phyloP scores from a whole-genome alignment of 2,888 invertebrate species.

The Morpho achilles region DNA sequence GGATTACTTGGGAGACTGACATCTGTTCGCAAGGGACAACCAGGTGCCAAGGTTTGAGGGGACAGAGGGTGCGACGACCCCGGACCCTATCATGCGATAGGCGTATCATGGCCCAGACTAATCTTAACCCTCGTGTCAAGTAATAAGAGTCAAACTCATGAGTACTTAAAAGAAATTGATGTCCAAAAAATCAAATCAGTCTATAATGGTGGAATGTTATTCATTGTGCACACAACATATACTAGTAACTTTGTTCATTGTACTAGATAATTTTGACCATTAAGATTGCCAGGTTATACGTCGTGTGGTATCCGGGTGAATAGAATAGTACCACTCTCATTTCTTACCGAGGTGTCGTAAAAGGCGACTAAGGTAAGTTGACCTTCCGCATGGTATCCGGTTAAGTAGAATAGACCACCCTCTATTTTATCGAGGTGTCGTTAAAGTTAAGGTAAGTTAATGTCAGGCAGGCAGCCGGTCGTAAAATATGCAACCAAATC shows the following conservation, averaged over 20 bases:
- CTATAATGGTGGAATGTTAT: background rate
- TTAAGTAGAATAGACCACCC: too few relatives aligned
- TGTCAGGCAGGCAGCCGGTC: too few relatives aligned
- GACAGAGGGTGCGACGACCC: constrained; percentile 71
- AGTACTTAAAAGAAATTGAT: background rate
- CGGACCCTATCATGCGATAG: constrained; percentile 49
- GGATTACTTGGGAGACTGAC: constrained; percentile 47
- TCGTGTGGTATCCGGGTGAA: too few relatives aligned
- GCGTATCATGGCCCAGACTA: constrained; percentile 32
- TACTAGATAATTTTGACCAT: too few relatives aligned
- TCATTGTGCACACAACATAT: background rate
- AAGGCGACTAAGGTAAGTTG: too few relatives aligned
- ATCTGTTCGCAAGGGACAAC: constrained; percentile 68
- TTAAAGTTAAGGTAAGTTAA: too few relatives aligned
- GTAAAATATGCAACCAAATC: too few relatives aligned
- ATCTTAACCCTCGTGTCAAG: constrained; percentile 36
- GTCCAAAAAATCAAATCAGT: constrained; percentile 4
- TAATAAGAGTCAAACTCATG: constrained; percentile 12
- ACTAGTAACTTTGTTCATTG: background rate
- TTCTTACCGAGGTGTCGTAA: too few relatives aligned
- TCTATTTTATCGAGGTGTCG: too few relatives aligned
- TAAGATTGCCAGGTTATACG: too few relatives aligned
- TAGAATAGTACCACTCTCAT: too few relatives aligned
- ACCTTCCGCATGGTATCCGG: too few relatives aligned
- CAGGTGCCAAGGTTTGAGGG: constrained; percentile 67